Base-by-base conservation (phyloP, 2,113 vertebrate species). In the Onychostoma macrolepis region DNA sequence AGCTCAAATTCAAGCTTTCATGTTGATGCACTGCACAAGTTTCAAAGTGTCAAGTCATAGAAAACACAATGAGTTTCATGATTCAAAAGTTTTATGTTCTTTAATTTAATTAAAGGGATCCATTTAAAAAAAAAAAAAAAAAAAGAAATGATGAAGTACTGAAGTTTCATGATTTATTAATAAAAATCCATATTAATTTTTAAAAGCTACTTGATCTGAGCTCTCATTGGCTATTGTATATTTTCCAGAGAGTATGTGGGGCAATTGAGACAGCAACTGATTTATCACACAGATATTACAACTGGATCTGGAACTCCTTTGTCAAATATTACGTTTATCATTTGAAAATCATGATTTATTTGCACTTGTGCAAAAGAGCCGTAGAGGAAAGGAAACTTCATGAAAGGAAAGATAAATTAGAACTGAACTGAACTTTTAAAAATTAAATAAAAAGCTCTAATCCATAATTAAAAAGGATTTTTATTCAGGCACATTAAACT, bases 401-500 rank as follows among this genome's bases (percentile, higher is more conserved):
- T 6, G 21, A 58, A 58, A 58, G 56, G 9, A 72, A 72, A 21
- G 17, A 38, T 72, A 11, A 72, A 41, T 38, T 72, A 38, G 33
- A 72, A 21, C 17, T 41, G 19, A 72, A 41, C 17, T 41, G 9
- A 2, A 21, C 19, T 21, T 72, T 38, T 72, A 4, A 41, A 72
- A 72, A 72, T 21, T 72, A 72, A 69, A 69, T 33, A 12, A 65
- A 58, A 63, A 63, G 30, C 67, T 69, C 36, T 69, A 28, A 72
- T 24, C 9, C 36, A 72, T 38, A 11, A 24, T 41, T 72, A 24
- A 72, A 72, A 24, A 10, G 30, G 36, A n/a, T 38, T 24, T 72
- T 15, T 19, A 69, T 69, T 41, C 19, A 38, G 21, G 36, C 33
- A 41, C 33, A 36, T 72, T 41, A 72, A 69, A 69, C 30, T 21